Conservation (phyloP, 2,113 vertebrate species). For the Rhizomys pruinosus region DNA sequence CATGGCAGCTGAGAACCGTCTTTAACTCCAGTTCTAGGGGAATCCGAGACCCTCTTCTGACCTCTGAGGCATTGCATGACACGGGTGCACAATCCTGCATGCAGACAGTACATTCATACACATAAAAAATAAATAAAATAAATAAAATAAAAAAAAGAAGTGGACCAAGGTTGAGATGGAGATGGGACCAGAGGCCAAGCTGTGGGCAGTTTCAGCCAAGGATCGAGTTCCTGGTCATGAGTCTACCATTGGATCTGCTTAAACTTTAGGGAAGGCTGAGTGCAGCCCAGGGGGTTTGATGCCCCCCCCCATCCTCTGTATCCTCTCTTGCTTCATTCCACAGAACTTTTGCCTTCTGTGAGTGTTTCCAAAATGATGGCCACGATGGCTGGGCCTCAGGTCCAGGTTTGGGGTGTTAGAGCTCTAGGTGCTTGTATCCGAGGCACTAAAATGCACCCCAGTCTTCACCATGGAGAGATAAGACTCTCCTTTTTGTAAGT, state of each 20-base stretch:
- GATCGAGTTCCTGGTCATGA: not conserved
- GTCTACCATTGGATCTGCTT: not conserved
- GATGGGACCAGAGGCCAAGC: not conserved
- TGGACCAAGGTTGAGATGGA: not conserved
- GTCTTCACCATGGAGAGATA: not conserved
- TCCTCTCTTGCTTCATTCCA: not conserved
- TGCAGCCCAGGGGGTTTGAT: not conserved
- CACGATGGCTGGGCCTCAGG: not conserved
- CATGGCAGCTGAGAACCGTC: too few species aligned
- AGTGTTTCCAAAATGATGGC: not conserved
- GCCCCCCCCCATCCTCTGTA: too few species aligned
- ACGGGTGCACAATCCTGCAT: too few species aligned
- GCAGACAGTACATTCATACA: too few species aligned
- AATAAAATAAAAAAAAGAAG: too few species aligned
- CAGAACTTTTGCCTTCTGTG: accelerated
- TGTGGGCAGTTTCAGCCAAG: not conserved
- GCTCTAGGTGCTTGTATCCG: not conserved
- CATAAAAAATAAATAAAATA: too few species aligned
- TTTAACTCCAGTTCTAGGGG: too few species aligned
- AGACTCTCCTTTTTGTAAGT: not conserved
- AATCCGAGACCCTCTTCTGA: too few species aligned
- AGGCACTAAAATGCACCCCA: not conserved
- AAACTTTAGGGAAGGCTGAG: not conserved
- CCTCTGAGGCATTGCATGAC: too few species aligned
- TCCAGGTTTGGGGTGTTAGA: not conserved